Percentiles rank a stretch among this genome's conserved stretches.
These are phyloP conservation scores for Tribolium madens DNA, from an alignment of 1,140 invertebrate species.

Conservation along the genomic window DNA sequence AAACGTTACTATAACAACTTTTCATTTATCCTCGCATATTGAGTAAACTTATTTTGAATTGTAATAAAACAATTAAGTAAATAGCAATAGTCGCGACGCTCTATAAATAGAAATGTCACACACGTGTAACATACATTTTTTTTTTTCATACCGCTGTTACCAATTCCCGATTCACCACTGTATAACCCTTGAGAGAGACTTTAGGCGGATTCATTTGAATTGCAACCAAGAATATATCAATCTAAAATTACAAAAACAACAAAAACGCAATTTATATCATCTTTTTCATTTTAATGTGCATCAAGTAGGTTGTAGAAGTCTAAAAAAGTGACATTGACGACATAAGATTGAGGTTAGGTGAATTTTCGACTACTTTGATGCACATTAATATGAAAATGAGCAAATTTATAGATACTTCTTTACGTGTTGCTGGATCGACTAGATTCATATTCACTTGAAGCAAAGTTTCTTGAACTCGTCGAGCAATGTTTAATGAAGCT, in stretches of 20 bases:
- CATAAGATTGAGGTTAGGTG: too few relatives aligned
- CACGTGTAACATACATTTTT: background rate
- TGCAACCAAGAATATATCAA: slow-evolving; percentile 72
- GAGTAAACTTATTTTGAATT: slow-evolving; percentile 70
- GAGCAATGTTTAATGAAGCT: slow-evolving; percentile 68
- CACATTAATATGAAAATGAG: background rate
- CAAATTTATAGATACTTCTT: slow-evolving; percentile 65
- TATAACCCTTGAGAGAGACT: slow-evolving; percentile 72
- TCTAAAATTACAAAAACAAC: slow-evolving; percentile 62
- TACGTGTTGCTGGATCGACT: slow-evolving; percentile 69
- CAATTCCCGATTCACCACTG: slow-evolving; percentile 71
- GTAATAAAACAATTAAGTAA: slow-evolving; percentile 72
- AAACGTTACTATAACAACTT: slow-evolving; percentile 35
- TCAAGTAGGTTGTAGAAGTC: too few relatives aligned
- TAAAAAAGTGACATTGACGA: too few relatives aligned
- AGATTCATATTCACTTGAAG: slow-evolving; percentile 69
- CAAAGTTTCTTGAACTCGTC: slow-evolving; percentile 69
- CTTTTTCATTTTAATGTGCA: too few relatives aligned
- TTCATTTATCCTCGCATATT: slow-evolving; percentile 42
- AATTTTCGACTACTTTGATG: too few relatives aligned
- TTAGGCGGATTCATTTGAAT: slow-evolving; percentile 75
- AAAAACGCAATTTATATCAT: background rate
- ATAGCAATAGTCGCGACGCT: slow-evolving; percentile 71
- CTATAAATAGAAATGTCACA: slow-evolving; percentile 64
- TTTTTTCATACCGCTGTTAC: slow-evolving; percentile 68